phyloP scores from a whole-genome alignment of 1,140 invertebrate species.

The Drosophila lacertosa region DNA sequence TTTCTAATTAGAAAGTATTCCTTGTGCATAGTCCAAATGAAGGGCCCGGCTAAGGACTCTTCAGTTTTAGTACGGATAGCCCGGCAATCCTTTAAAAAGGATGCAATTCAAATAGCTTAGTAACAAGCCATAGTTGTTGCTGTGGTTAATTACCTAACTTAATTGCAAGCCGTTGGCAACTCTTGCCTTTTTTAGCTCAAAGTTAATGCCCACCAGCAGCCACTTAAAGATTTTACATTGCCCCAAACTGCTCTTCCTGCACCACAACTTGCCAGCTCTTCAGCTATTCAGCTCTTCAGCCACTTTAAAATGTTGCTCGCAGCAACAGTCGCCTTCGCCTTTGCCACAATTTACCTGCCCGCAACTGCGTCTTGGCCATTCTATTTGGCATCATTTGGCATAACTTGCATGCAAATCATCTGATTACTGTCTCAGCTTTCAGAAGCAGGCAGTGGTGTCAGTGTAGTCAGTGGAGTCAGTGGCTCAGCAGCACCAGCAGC shows the following conservation, averaged over 20 bases:
- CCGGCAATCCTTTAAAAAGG: slow-evolving; percentile 3
- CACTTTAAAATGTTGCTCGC: slow-evolving; percentile 8
- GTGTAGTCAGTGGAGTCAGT: too few species aligned
- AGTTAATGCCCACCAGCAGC: slow-evolving; percentile 13
- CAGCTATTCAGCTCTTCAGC: background rate
- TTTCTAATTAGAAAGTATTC: slow-evolving; percentile 67
- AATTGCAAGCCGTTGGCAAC: slow-evolving; percentile 35
- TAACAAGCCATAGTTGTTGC: slow-evolving; percentile 31
- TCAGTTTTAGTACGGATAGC: slow-evolving; percentile 11
- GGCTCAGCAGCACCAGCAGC: too few species aligned
- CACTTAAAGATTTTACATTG: slow-evolving; percentile 7
- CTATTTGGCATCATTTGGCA: slow-evolving; percentile 19
- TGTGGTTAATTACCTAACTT: slow-evolving; percentile 47
- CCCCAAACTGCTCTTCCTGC: background rate
- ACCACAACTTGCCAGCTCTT: slow-evolving; percentile 18
- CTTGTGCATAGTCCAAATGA: slow-evolving; percentile 42
- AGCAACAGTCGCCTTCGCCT: slow-evolving; percentile 1
- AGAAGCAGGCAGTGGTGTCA: background rate
- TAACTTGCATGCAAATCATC: slow-evolving; percentile 42
- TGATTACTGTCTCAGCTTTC: slow-evolving; percentile 30
- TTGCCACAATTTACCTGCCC: background rate
- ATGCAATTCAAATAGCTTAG: slow-evolving; percentile 1
- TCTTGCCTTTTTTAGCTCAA: slow-evolving; percentile 17
- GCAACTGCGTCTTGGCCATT: slow-evolving; percentile 3
- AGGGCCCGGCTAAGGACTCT: slow-evolving; percentile 30